Evolutionary conservation across 2,113 vertebrate genomes (phyloP).

Genomic region (Perccottus glenii): DNA sequence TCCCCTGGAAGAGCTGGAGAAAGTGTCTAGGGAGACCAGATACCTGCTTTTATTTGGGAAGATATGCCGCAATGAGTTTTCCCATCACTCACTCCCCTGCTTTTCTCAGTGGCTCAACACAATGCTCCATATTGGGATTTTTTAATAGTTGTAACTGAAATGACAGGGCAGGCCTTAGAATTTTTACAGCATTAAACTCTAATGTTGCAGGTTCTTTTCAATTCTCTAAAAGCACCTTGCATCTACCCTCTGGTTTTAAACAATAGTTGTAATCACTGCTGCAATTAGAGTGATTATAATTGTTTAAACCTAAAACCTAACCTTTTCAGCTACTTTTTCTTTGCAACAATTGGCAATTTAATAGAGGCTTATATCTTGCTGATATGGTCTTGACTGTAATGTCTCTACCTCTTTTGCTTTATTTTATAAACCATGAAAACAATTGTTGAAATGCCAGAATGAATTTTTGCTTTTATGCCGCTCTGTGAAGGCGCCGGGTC

Average conservation of each 20-base stretch:
- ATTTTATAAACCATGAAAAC: conserved; percentile 46
- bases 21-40: too few species aligned
- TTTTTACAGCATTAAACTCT: background rate
- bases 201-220: conserved; percentile 8
- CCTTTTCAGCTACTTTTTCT: too few species aligned
- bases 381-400: conserved; percentile 18
- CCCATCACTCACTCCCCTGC: conserved; percentile 1
- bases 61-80: conserved; percentile 14
- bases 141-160: too few species aligned
- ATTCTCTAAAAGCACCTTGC: background rate
- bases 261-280: background rate
- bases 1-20: too few species aligned
- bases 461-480: conserved; percentile 39
- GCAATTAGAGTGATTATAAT: conserved; percentile 14
- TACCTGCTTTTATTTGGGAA: too few species aligned
- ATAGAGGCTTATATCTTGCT: conserved; percentile 39
- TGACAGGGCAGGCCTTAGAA: background rate
- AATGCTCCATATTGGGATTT: background rate
- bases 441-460: conserved; percentile 57
- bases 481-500: conserved; percentile 3
- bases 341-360: conserved; percentile 7
- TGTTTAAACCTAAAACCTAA: background rate
- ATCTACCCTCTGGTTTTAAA: conserved; percentile 2
- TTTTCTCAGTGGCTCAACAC: conserved; percentile 1
- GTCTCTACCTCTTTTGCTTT: conserved; percentile 53